These are phyloP conservation scores for Stenopsyche tienmushanensis DNA, from an alignment of 1,140 invertebrate species.

Conservation along the genomic window DNA sequence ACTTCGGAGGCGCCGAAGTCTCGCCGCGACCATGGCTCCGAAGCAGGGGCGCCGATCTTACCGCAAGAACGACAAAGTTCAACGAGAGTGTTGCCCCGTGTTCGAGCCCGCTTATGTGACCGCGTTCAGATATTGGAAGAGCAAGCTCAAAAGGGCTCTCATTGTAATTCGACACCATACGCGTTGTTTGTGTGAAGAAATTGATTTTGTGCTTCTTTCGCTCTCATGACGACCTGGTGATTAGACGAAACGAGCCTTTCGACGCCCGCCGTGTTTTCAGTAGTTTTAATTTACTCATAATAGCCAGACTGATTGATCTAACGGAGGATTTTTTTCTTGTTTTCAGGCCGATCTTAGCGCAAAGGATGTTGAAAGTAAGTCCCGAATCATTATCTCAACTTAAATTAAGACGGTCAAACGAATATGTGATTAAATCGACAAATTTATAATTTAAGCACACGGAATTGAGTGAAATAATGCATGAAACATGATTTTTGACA, in stretches of 20 bases:
- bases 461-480: too few species aligned
- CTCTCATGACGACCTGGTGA: constrained; percentile 11
- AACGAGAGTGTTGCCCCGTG: constrained; percentile 34
- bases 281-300: not conserved
- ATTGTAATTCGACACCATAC: constrained; percentile 44
- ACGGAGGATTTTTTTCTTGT: constrained; percentile 33
- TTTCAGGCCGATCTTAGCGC: constrained; percentile 71
- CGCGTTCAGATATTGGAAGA: constrained; percentile 47
- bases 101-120: constrained; percentile 44
- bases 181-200: constrained; percentile 34
- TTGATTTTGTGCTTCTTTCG: constrained; percentile 4
- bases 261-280: constrained; percentile 10
- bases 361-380: constrained; percentile 76
- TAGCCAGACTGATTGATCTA: too few species aligned
- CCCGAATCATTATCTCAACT: too few species aligned
- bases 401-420: too few species aligned
- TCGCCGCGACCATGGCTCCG: constrained; percentile 17
- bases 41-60: constrained; percentile 11
- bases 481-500: too few species aligned
- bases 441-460: too few species aligned
- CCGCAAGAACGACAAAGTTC: constrained; percentile 8
- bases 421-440: too few species aligned
- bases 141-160: constrained; percentile 46
- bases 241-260: constrained; percentile 3
- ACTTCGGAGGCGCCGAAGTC: constrained; percentile 32